These are phyloP conservation scores for Villa cingulata DNA, from an alignment of 2,888 invertebrate species.

Conservation along the genomic window DNA sequence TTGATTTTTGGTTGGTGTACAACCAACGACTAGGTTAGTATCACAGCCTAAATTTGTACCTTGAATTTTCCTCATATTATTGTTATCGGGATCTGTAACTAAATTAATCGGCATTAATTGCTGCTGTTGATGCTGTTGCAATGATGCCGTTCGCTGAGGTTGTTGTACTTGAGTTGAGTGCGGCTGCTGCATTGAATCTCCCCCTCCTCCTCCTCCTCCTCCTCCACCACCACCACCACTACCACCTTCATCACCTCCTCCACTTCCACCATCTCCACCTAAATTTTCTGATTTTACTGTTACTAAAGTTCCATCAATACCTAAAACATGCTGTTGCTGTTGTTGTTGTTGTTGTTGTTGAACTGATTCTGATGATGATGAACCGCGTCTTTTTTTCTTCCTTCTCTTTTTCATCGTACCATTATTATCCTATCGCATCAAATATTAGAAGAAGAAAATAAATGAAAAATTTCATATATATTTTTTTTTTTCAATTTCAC, in stretches of 20 bases:
- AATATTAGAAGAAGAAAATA: background rate
- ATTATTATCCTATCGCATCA: constrained; percentile 24
- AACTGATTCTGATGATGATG: constrained; percentile 32
- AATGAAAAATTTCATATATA: background rate
- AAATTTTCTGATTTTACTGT: constrained; percentile 9
- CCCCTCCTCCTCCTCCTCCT: too few relatives aligned
- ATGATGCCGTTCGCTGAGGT: constrained; percentile 3
- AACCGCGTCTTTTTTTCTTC: constrained; percentile 34
- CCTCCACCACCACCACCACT: too few relatives aligned
- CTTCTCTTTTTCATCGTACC: constrained; percentile 33
- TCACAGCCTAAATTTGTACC: constrained; percentile 17
- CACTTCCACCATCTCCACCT: constrained; percentile 7
- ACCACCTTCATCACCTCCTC: too few relatives aligned
- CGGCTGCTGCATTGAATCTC: constrained; percentile 7
- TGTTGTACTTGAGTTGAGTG: constrained; percentile 1
- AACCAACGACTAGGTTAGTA: constrained; percentile 15
- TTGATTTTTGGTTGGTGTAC: constrained; percentile 10
- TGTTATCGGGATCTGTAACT: constrained; percentile 21
- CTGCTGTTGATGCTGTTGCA: constrained; percentile 17
- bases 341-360: constrained; percentile 11
- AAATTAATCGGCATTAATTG: constrained; percentile 33
- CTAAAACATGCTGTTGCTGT: constrained; percentile 7
- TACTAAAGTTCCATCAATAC: constrained; percentile 6
- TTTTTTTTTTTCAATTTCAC: background rate
- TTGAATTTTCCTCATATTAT: constrained; percentile 14